Conservation (phyloP, 2,113 vertebrate genomes). For the Strix aluco region DNA sequence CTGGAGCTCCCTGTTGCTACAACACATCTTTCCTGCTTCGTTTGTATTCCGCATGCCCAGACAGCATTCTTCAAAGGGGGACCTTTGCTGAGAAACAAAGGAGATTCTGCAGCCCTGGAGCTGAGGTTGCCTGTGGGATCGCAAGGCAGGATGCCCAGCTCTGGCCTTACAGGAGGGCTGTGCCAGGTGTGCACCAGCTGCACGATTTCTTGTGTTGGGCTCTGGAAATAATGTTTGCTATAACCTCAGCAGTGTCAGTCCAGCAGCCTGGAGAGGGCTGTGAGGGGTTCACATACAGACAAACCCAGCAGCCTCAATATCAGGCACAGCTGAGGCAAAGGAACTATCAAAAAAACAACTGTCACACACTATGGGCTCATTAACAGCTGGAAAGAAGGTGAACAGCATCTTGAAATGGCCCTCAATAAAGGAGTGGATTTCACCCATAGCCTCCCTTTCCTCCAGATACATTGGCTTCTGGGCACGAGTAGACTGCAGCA, state of each 20-base stretch:
- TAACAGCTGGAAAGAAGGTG: not conserved
- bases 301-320: not conserved
- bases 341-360: not conserved
- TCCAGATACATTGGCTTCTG: not conserved
- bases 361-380: not conserved
- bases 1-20: not conserved
- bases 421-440: not conserved
- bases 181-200: not conserved
- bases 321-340: not conserved
- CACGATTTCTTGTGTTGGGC: not conserved
- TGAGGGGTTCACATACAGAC: not conserved
- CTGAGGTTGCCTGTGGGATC: not conserved
- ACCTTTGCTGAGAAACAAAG: not conserved
- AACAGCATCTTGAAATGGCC: not conserved
- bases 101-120: not conserved
- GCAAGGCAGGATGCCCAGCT: not conserved
- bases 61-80: not conserved
- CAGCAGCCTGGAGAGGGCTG: not conserved
- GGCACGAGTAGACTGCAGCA: not conserved
- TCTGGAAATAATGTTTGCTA: not conserved
- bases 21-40: not conserved
- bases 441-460: not conserved
- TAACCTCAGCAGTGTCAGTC: not conserved
- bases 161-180: not conserved
- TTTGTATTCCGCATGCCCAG: not conserved